Evolutionary conservation across 1,140 invertebrate species (phyloP).

Genomic region (Drosophila sulfurigaster): DNA sequence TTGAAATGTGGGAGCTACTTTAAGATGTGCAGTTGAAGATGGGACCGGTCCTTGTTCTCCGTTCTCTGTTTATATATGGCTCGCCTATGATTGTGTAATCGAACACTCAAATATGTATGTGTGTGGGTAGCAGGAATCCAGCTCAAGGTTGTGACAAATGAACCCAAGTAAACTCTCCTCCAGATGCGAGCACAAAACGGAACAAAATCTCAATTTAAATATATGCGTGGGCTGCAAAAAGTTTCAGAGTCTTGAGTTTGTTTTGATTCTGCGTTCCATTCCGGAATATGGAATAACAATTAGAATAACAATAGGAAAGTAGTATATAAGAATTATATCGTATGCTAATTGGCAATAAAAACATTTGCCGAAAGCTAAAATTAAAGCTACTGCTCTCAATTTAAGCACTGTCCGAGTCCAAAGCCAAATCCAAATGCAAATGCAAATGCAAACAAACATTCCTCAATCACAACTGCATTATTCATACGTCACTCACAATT

Average conservation of each 20-base stretch:
- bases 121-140: conserved; percentile 3
- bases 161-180: conserved; percentile 55
- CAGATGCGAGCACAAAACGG: conserved; percentile 19
- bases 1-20: conserved; percentile 13
- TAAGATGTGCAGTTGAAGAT: conserved; percentile 36
- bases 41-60: conserved; percentile 16
- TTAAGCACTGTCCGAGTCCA: neutral
- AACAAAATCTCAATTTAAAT: conserved; percentile 28
- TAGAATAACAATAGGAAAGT: conserved; percentile 44
- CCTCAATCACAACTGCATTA: conserved; percentile 29
- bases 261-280: neutral
- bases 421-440: neutral
- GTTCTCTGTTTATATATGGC: neutral
- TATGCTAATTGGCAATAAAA: conserved; percentile 23
- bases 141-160: conserved; percentile 58
- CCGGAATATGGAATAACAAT: conserved; percentile 6
- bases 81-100: conserved; percentile 30
- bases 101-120: conserved; percentile 10
- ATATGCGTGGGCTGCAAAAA: conserved; percentile 29
- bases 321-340: conserved; percentile 20
- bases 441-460: neutral
- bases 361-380: neutral
- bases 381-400: conserved; percentile 2
- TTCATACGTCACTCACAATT: conserved; percentile 38
- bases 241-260: neutral